Evolutionary conservation across 2,888 invertebrate species (phyloP), one percentile per base, ranked within the genome.

Genomic region (Anoncus sp.): DNA sequence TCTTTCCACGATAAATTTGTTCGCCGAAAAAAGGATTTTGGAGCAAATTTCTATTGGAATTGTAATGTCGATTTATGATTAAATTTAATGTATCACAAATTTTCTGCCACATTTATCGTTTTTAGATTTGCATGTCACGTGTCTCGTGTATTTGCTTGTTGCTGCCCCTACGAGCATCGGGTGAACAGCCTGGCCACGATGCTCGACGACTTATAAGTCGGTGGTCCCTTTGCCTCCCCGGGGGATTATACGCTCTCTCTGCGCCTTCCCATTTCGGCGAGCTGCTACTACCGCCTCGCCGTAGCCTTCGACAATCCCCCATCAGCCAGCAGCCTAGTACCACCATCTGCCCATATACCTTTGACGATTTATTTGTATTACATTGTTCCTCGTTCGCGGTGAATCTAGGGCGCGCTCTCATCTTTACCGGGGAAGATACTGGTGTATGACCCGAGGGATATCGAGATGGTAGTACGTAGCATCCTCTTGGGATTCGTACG

Each of bases 351-450:
- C 75, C 62, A 14, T 80, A 75, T 83, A 81, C 82, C 84, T 85
- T 86, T 87, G 83, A 86, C 87, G 85, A 88, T 88, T 87, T 87
- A 86, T 88, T 87, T 86, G 83, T 87, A 86, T 87, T 87, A 84
- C 79, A 77, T 82, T 78, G 79, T 84, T 80, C 81, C 82, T 81
- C 81, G 71, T 80, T 85, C 77, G 72, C 75, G 70, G 79, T 81
- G 80, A 82, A 78, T 66, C 79, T 72, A 35, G 53, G 38, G 43
- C 43, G 31, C 60, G 38, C 31, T 72, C 57, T 63, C 59, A 59
- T 65, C 22, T 35, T 45, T 43, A 51, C 55, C 18, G 31, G 38
- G 57, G 55, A 18, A 12, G 12, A 40, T 67, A 18, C 35, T 16
- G 16, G 63, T 31, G 47, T 49, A 72, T 45, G 66, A 55, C 74